phyloP scores from a whole-genome alignment of 2,113 vertebrate genomes.

The Mormyrus lacerda region DNA sequence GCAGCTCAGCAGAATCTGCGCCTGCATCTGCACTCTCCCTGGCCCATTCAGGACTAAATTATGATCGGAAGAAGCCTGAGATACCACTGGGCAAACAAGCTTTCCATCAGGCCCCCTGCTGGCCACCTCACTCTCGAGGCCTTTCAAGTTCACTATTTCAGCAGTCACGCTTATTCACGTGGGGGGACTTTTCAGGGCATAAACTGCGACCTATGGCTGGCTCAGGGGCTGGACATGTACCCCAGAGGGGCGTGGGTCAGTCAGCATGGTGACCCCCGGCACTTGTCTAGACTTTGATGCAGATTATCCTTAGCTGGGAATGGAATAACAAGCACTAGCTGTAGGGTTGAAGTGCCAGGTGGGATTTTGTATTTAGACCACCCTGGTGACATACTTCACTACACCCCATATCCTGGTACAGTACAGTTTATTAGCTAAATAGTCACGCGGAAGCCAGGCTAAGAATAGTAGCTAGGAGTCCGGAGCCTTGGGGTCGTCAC shows the following conservation, averaged over 20 bases:
- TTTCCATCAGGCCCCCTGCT: no score
- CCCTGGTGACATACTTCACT: not conserved
- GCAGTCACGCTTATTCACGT: not conserved
- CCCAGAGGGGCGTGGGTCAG: not conserved
- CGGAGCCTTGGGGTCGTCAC: not conserved
- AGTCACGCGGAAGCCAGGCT: not conserved
- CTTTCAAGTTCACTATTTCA: not conserved
- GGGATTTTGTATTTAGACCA: not conserved
- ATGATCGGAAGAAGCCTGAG: not conserved
- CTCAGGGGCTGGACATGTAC: not conserved
- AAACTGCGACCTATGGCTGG: not conserved
- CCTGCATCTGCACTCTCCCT: not conserved
- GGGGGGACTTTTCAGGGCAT: not conserved
- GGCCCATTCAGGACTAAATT: not conserved
- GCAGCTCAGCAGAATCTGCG: not conserved
- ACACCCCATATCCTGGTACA: not conserved
- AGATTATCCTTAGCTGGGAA: not conserved
- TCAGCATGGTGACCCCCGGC: not conserved
- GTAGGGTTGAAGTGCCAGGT: not conserved
- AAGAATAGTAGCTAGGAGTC: not conserved
- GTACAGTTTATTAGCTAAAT: not conserved
- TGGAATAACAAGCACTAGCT: not conserved
- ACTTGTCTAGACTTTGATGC: not conserved
- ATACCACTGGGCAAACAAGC: not conserved
- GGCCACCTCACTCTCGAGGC: not conserved